Conservation (phyloP, 2,113 vertebrate genomes). For the Thalassarche chlororhynchos region DNA sequence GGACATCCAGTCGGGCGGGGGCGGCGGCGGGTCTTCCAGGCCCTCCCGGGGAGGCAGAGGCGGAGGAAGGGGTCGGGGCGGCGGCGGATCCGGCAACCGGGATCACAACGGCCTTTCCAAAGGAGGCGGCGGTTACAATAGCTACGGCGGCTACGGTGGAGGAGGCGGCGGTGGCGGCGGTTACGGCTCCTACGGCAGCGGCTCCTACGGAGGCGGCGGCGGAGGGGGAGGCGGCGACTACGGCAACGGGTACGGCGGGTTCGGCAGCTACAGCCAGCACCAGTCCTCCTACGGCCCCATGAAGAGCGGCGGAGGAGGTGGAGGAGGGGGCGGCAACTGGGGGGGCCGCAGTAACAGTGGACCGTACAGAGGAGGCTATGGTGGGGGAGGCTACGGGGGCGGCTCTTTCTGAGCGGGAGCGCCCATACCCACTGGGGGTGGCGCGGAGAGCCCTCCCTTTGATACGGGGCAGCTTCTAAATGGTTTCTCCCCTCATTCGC, state of each 20-base stretch:
- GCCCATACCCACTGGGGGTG: neutral
- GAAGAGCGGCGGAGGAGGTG: conserved; percentile 90
- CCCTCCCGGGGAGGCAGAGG: conserved; percentile 80
- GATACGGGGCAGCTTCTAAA: conserved; percentile 44
- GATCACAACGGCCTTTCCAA: conserved; percentile 84
- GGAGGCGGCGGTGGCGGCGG: conserved; percentile 70
- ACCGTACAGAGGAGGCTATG: conserved; percentile 86
- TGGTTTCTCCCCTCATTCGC: conserved; percentile 48
- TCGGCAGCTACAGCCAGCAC: conserved; percentile 94
- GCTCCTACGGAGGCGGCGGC: conserved; percentile 78
- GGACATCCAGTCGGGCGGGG: conserved; percentile 83
- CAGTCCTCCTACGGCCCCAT: conserved; percentile 91
- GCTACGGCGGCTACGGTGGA: conserved; percentile 84
- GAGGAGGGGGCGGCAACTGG: conserved; percentile 85
- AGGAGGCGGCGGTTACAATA: conserved; percentile 83
- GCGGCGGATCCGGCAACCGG: conserved; percentile 75
- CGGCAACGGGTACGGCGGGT: conserved; percentile 92
- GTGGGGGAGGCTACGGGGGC: conserved; percentile 81
- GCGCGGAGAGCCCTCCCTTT: conserved; percentile 50
- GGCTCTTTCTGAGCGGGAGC: conserved; percentile 72
- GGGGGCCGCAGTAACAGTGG: conserved; percentile 86
- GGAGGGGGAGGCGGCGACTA: conserved; percentile 83
- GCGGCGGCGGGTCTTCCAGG: conserved; percentile 74
- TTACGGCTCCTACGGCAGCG: conserved; percentile 74
- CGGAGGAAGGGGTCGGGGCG: conserved; percentile 78